A percentile compares a stretch with the other conserved stretches of the same genome.
Evolutionary conservation across 37 sponge, comb jelly and placozoan genomes (phyloP).

Genomic region (Halisarca cf. caerulea): DNA sequence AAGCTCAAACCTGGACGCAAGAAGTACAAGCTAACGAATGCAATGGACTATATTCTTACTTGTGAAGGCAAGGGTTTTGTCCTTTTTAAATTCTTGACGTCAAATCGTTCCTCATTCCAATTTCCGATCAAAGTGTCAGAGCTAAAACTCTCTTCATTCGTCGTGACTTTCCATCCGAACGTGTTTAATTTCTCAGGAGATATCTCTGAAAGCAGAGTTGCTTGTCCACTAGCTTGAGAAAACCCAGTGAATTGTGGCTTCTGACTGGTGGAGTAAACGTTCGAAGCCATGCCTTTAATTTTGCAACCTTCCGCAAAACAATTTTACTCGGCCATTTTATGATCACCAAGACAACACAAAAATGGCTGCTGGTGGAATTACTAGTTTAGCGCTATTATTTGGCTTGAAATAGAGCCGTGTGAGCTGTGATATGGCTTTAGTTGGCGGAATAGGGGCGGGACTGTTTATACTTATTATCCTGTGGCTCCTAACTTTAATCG

Average conservation of each 20-base stretch:
- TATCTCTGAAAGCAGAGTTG: constrained; percentile 53
- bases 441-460: constrained; percentile 66
- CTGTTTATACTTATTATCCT: constrained; percentile 53
- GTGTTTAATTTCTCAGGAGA: constrained; percentile 53
- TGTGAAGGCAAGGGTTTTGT: constrained; percentile 75
- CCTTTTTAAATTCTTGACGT: constrained; percentile 51
- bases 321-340: not conserved
- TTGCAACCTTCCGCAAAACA: too few relatives aligned
- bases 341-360: constrained; percentile 21
- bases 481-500: constrained; percentile 44
- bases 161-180: constrained; percentile 70
- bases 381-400: not conserved
- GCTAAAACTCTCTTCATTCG: constrained; percentile 49
- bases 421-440: constrained; percentile 34
- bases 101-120: constrained; percentile 91
- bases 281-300: not conserved
- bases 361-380: too few relatives aligned
- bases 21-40: too few relatives aligned
- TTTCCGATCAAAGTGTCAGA: constrained; percentile 84
- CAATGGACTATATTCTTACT: constrained; percentile 55
- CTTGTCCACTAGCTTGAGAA: constrained; percentile 62
- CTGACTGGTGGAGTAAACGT: not conserved
- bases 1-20: too few relatives aligned
- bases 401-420: not conserved
- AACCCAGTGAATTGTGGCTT: constrained; percentile 56